Evolutionary conservation across 2,113 vertebrate species (phyloP).

Genomic region (Vulpes ferrilata): DNA sequence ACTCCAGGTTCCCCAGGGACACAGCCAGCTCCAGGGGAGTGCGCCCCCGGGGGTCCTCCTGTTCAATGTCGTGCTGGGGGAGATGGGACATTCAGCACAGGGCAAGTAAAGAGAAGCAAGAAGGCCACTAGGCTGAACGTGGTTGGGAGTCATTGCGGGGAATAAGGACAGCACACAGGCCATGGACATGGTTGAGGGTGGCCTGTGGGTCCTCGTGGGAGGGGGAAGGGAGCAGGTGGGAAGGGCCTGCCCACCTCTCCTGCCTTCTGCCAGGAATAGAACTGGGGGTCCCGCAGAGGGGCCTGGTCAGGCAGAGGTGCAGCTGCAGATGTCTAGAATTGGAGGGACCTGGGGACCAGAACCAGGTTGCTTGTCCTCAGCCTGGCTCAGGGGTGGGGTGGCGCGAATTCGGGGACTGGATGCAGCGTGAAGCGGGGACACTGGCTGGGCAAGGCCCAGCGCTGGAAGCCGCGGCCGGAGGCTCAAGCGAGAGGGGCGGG

Average conservation of each 20-base stretch:
- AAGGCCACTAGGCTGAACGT: not conserved
- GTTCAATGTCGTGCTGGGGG: conserved; percentile 92
- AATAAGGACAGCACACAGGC: not conserved
- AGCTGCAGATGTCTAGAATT: conserved; percentile 51
- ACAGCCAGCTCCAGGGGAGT: conserved; percentile 95
- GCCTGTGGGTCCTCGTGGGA: not conserved
- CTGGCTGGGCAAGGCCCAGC: not conserved
- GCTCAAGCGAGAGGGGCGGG: not conserved
- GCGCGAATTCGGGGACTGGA: not conserved
- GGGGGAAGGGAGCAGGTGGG: not conserved
- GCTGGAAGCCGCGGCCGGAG: not conserved
- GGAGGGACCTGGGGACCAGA: not conserved
- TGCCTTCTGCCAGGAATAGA: conserved; percentile 85
- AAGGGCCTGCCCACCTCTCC: not conserved
- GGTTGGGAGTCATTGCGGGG: not conserved
- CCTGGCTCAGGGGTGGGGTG: not conserved
- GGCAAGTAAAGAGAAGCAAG: not conserved
- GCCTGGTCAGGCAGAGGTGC: conserved; percentile 89
- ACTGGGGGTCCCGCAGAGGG: conserved; percentile 87
- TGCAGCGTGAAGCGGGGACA: not conserved
- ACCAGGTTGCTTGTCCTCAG: not conserved
- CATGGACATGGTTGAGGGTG: not conserved
- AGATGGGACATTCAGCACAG: conserved; percentile 28
- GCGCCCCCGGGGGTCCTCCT: conserved; percentile 93
- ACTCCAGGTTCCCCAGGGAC: conserved; percentile 96